A percentile compares a stretch with the other conserved stretches of the same genome.
phyloP scores from a whole-genome alignment of 2,888 invertebrate species.

The Celastrina argiolus region DNA sequence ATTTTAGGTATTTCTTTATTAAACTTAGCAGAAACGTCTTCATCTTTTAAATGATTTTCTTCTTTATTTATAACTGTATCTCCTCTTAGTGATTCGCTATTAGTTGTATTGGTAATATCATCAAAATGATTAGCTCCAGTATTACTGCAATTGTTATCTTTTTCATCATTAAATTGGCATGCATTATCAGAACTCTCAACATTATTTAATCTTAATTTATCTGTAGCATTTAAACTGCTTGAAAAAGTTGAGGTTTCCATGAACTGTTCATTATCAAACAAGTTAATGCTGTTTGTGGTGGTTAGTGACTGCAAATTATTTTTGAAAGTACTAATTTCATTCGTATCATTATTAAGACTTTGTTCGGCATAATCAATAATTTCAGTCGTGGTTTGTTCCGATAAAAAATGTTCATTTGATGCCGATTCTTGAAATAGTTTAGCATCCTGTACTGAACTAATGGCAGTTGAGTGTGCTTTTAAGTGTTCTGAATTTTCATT shows the following conservation, averaged over 20 bases:
- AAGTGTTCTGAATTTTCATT: background rate
- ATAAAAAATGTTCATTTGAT: background rate
- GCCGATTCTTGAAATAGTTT: background rate
- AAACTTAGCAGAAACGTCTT: conserved; percentile 26
- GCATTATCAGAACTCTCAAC: background rate
- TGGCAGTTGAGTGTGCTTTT: background rate
- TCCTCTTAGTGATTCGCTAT: background rate
- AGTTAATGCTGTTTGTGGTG: background rate
- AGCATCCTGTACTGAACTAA: background rate
- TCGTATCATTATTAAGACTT: background rate
- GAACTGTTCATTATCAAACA: background rate
- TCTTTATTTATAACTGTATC: conserved; percentile 7
- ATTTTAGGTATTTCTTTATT: conserved; percentile 45
- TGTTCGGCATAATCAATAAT: background rate
- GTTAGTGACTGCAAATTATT: background rate
- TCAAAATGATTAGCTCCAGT: background rate
- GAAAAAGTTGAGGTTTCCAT: background rate
- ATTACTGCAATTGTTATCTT: background rate
- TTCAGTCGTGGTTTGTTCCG: background rate
- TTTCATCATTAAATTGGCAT: background rate
- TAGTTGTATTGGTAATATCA: background rate
- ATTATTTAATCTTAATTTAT: background rate
- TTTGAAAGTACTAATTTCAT: background rate
- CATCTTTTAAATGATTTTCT: conserved; percentile 22
- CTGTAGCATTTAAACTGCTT: background rate